Evolutionary conservation across 2,888 invertebrate genomes (phyloP).

Genomic region (Exephanes ischioxanthus): DNA sequence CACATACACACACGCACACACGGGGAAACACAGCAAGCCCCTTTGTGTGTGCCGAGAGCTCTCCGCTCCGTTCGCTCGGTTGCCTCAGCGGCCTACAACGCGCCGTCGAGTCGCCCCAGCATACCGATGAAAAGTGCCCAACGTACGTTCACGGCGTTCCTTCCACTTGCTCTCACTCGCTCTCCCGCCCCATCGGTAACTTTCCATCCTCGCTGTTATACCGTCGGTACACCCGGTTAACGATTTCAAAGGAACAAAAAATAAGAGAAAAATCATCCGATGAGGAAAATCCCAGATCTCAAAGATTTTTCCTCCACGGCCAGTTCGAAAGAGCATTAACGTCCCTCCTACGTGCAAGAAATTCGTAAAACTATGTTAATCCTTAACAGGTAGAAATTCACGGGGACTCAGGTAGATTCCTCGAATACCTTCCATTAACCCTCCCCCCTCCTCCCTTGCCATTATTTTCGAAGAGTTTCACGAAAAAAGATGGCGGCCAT

Average conservation of each 20-base stretch:
- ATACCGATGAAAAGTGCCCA: conserved; percentile 78
- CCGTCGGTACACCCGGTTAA: conserved; percentile 23
- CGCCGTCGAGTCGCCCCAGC: conserved; percentile 70
- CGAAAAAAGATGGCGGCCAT: background rate
- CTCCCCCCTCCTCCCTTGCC: background rate
- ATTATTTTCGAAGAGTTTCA: conserved; percentile 1
- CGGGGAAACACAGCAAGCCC: conserved; percentile 4
- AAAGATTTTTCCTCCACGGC: conserved; percentile 20
- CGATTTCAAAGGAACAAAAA: conserved; percentile 23
- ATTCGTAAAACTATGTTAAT: conserved; percentile 38
- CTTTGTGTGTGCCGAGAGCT: conserved; percentile 20
- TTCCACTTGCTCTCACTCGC: conserved; percentile 31
- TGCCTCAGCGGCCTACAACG: conserved; percentile 62
- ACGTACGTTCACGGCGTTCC: conserved; percentile 69
- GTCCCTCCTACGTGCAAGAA: background rate
- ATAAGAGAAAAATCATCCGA: conserved; percentile 17
- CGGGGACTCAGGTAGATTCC: conserved; percentile 31
- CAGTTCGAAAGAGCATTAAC: conserved; percentile 1
- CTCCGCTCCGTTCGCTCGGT: conserved; percentile 62
- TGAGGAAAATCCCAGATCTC: conserved; percentile 9
- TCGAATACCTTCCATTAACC: conserved; percentile 38
- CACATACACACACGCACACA: conserved; percentile 33
- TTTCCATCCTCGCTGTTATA: conserved; percentile 72
- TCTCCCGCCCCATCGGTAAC: conserved; percentile 72
- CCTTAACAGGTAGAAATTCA: conserved; percentile 8